Evolutionary conservation across 2,888 invertebrate genomes (phyloP).

Genomic region (Polydrusus tereticollis): DNA sequence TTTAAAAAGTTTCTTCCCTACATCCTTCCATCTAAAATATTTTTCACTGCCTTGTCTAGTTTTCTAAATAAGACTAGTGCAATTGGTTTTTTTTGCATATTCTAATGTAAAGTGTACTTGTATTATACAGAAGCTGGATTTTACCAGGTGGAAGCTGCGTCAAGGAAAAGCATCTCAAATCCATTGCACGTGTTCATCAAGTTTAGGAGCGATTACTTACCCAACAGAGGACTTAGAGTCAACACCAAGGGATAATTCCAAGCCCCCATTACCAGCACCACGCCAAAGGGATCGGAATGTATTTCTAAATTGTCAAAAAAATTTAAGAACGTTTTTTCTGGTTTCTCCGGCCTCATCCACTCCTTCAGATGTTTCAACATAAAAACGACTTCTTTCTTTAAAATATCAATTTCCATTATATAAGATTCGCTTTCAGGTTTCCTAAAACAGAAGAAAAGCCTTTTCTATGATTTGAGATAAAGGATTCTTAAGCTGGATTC

Average conservation of each 20-base stretch:
- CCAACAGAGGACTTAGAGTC: constrained; percentile 78
- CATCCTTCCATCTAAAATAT: too few relatives aligned
- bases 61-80: too few relatives aligned
- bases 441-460: constrained; percentile 66
- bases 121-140: too few relatives aligned
- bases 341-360: constrained; percentile 83
- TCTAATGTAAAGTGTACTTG: too few relatives aligned
- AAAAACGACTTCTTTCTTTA: constrained; percentile 79
- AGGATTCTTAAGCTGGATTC: too few relatives aligned
- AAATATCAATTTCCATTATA: constrained; percentile 81
- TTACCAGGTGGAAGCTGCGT: too few relatives aligned
- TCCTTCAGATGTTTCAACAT: constrained; percentile 79
- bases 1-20: too few relatives aligned
- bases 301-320: constrained; percentile 80
- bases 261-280: constrained; percentile 89
- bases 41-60: too few relatives aligned
- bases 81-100: too few relatives aligned
- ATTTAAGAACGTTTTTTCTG: constrained; percentile 78
- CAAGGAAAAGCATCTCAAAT: too few relatives aligned
- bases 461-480: too few relatives aligned
- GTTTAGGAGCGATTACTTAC: constrained; percentile 53
- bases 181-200: too few relatives aligned
- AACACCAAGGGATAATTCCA: constrained; percentile 98
- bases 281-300: constrained; percentile 92
- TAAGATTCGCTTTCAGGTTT: constrained; percentile 84